A percentile compares a stretch with the other conserved stretches of the same genome.
Conservation (phyloP, 2,797 vertebrate species). For the Trematomus bernacchii region DNA sequence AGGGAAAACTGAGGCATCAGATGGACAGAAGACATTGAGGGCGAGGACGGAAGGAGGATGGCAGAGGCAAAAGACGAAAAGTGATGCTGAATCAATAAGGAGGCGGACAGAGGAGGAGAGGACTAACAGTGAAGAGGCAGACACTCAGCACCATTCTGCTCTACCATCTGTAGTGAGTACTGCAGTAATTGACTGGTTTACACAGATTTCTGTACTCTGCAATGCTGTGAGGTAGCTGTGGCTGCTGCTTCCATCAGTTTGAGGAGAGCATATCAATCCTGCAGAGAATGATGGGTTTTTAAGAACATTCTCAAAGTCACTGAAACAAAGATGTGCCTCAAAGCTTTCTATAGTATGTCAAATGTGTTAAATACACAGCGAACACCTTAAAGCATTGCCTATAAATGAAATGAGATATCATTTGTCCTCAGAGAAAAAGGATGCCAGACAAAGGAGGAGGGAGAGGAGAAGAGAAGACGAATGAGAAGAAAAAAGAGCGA, state of each 20-base stretch:
- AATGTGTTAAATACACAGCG: not conserved
- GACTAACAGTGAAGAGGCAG: not conserved
- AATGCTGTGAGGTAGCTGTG: not conserved
- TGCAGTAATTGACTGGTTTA: not conserved
- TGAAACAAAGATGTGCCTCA: no score
- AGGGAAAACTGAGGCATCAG: conserved; percentile 15
- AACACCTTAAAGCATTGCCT: not conserved
- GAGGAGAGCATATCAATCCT: not conserved
- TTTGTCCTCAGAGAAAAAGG: conserved; percentile 30
- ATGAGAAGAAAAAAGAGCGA: conserved; percentile 8
- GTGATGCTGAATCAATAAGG: conserved; percentile 21
- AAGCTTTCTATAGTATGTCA: not conserved
- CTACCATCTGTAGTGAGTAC: conserved; percentile 25
- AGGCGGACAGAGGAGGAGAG: conserved; percentile 9
- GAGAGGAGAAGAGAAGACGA: conserved; percentile 9
- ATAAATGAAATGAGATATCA: no score
- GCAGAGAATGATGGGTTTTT: not conserved
- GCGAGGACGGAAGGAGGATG: conserved; percentile 17
- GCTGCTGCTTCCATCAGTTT: not conserved
- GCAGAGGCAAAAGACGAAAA: conserved; percentile 19
- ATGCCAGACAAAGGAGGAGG: not conserved
- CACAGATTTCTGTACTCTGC: not conserved
- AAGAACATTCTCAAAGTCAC: not conserved
- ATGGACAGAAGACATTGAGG: conserved; percentile 33
- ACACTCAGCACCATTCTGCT: not conserved